A percentile compares a stretch with the other conserved stretches of the same genome.
Evolutionary conservation across 2,888 invertebrate species (phyloP).

Genomic region (Graphium colonna): DNA sequence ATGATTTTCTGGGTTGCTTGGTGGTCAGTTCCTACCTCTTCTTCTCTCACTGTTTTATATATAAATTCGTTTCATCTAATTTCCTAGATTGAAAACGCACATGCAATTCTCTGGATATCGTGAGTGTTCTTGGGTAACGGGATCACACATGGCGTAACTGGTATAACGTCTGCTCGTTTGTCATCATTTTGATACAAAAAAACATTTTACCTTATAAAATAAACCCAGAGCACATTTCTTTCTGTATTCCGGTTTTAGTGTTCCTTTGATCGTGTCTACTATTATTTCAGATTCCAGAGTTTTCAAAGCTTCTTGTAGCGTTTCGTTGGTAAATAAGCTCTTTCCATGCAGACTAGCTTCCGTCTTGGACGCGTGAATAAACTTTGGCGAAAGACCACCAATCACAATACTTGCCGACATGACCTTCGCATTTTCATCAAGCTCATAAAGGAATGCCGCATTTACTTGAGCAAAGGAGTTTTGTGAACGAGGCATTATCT

Average conservation of each 20-base stretch:
- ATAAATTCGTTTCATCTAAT: no score
- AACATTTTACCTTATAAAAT: slow-evolving; percentile 83
- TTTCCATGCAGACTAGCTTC: slow-evolving; percentile 68
- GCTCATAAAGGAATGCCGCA: slow-evolving; percentile 82
- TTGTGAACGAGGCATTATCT: slow-evolving; percentile 87
- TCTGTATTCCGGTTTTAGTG: slow-evolving; percentile 80
- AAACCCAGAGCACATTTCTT: slow-evolving; percentile 81
- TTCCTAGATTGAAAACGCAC: no score
- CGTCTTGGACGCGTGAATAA: slow-evolving; percentile 80
- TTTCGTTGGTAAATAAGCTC: slow-evolving; percentile 63
- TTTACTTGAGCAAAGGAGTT: slow-evolving; percentile 88
- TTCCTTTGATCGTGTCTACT: slow-evolving; percentile 78
- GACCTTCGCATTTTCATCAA: slow-evolving; percentile 44
- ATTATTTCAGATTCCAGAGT: slow-evolving; percentile 79
- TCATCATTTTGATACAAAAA: no score
- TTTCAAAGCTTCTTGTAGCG: slow-evolving; percentile 73
- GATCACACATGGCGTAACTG: no score
- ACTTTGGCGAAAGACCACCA: slow-evolving; percentile 76
- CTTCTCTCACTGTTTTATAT: no score
- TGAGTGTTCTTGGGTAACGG: no score
- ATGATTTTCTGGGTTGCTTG: no score
- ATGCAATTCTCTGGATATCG: no score
- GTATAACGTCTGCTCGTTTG: no score
- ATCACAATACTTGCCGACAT: slow-evolving; percentile 79
- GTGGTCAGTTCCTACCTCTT: no score